Percentiles rank a stretch among this genome's conserved stretches.
phyloP scores from a whole-genome alignment of 2,113 vertebrate species.

The Ciconia stormi region DNA sequence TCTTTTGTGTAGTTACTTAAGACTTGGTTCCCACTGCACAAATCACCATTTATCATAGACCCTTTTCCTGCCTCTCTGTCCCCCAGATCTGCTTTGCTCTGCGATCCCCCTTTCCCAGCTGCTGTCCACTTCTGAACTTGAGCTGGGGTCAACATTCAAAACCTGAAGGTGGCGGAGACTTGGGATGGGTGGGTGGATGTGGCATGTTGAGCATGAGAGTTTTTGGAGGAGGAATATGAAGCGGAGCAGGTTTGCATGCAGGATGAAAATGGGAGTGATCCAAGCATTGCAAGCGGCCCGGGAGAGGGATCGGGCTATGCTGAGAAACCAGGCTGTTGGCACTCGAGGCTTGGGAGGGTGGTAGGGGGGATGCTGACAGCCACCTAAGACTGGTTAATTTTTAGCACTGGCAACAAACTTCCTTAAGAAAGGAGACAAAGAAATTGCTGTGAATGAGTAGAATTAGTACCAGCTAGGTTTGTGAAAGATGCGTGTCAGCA shows the following conservation, averaged over 20 bases:
- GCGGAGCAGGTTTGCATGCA: background rate
- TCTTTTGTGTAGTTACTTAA: background rate
- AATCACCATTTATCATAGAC: accelerated
- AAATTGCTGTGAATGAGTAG: background rate
- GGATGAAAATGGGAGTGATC: background rate
- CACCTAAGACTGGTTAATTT: background rate
- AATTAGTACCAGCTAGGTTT: background rate
- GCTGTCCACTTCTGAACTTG: accelerated
- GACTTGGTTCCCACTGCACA: background rate
- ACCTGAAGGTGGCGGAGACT: background rate
- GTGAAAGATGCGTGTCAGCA: background rate
- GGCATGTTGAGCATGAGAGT: background rate
- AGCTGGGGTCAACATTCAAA: background rate
- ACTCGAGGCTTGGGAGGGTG: background rate
- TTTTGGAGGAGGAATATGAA: slow-evolving; percentile 39
- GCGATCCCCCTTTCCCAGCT: background rate
- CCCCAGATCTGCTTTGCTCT: background rate
- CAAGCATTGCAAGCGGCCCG: background rate
- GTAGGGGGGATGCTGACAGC: background rate
- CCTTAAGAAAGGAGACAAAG: background rate
- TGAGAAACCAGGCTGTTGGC: background rate
- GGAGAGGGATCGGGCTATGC: background rate
- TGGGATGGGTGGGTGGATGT: background rate
- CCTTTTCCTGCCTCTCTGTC: background rate
- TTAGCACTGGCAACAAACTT: background rate